phyloP scores from a whole-genome alignment of 35 echinoderm and acorn worm species.

The Nesometra sesokonis region DNA sequence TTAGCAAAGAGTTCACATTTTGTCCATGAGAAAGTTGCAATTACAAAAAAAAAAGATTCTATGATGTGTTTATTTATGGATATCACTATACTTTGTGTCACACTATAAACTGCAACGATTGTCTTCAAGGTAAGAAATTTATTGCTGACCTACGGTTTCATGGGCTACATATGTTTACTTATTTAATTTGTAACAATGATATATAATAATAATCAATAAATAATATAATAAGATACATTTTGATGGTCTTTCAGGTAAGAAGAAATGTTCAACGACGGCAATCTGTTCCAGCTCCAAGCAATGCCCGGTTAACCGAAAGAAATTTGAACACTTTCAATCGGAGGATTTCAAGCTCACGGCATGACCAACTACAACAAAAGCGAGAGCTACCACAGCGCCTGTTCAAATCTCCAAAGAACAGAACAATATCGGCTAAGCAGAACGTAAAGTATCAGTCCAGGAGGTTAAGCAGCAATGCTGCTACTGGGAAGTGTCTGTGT shows the following conservation, averaged over 20 bases:
- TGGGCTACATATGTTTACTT: no score
- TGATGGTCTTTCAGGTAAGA: not conserved
- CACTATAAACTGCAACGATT: no score
- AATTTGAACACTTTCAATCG: not conserved
- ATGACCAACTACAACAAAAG: not conserved
- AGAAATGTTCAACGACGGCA: not conserved
- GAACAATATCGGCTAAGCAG: not conserved
- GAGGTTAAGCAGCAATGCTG: not conserved
- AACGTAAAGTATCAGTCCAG: not conserved
- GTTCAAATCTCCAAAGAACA: not conserved
- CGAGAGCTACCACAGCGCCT: not conserved
- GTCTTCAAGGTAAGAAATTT: no score
- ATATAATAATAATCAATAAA: no score
- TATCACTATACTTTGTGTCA: no score
- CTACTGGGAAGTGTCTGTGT: slow-evolving; percentile 34
- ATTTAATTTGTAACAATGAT: no score
- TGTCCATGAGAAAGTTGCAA: no score
- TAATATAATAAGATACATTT: no score
- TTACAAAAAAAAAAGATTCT: no score
- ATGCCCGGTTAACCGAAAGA: not conserved
- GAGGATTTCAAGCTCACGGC: not conserved
- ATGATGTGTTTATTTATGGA: no score
- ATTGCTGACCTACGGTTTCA: no score
- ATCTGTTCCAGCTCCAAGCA: not conserved
- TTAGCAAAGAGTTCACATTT: no score